phyloP scores from a whole-genome alignment of 2,888 invertebrate genomes.

The Neoascia interrupta region DNA sequence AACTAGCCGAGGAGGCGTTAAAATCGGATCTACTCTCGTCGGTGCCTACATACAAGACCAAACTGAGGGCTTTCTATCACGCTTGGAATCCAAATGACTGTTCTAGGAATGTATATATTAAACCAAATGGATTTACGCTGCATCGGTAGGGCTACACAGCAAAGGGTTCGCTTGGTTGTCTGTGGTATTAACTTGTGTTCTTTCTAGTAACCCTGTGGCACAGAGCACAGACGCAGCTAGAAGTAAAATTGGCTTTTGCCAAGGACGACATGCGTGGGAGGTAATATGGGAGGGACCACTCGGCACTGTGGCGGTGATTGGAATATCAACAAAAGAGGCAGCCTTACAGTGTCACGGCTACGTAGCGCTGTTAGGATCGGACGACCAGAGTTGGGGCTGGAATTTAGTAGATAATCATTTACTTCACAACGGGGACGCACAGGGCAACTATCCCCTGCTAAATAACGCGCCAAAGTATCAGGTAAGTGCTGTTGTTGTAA shows the following conservation, averaged over 20 bases:
- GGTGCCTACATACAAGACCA: slow-evolving; percentile 94
- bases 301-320: slow-evolving; percentile 98
- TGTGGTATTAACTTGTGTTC: neutral
- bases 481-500: slow-evolving; percentile 83
- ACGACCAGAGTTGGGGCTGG: slow-evolving; percentile 99
- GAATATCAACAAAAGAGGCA: slow-evolving; percentile 96
- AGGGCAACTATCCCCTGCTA: slow-evolving; percentile 94
- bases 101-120: slow-evolving; percentile 97
- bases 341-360: slow-evolving; percentile 96
- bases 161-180: neutral
- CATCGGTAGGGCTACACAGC: slow-evolving; percentile 83
- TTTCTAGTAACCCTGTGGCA: slow-evolving; percentile 94
- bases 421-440: slow-evolving; percentile 96
- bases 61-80: slow-evolving; percentile 94
- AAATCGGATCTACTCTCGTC: slow-evolving; percentile 95
- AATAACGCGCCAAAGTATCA: slow-evolving; percentile 99
- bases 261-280: slow-evolving; percentile 98
- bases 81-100: slow-evolving; percentile 99
- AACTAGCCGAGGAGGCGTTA: slow-evolving; percentile 90
- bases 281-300: slow-evolving; percentile 99
- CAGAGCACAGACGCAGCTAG: slow-evolving; percentile 98
- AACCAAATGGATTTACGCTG: slow-evolving; percentile 97
- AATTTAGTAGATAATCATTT: slow-evolving; percentile 98
- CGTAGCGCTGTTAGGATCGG: slow-evolving; percentile 95
- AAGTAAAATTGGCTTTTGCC: slow-evolving; percentile 93